Base-by-base conservation (phyloP, 2,113 vertebrate genomes). In the Microcebus murinus region DNA sequence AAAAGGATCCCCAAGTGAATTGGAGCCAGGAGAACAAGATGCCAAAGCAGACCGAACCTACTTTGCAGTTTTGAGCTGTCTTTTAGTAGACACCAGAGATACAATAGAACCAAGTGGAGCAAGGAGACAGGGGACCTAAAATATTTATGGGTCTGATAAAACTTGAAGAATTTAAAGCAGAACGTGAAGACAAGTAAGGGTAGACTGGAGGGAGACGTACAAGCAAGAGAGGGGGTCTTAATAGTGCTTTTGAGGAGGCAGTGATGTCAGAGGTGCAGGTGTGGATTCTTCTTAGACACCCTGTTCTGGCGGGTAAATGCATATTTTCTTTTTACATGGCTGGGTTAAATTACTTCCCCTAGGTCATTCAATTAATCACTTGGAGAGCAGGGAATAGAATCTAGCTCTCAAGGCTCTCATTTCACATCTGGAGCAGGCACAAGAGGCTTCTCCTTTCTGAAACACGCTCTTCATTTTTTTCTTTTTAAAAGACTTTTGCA, bases 351-450 rank as follows among this genome's bases (percentile, higher is more conserved):
- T 98, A 97, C 96, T 96, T 94, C 98, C 96, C 96, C 67, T 45
- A 90, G 97, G 97, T 97, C 97, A 97, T 97, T 92, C 97, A 95
- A 97, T 97, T 96, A 98, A 97, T 98, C 98, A 96, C 57, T 79
- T 95, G 93, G 86, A 97, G 87, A 95, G 93, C 93, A 90, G 94
- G 80, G 84, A 94, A 79, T 80, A 95, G 90, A 95, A 59, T 91
- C 57, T 59, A 85, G 70, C 83, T 91, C 95, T 96, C 65, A 21
- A 76, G 90, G 84, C 90, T 90, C 93, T 87, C 63, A 23, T 87
- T 97, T 96, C 95, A 97, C 96, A 96, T 97, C 93, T 98, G 97
- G 95, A 92, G 48, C 87, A 91, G 90, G 80, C 77, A 90, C 77
- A 36, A 73, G 65, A 71, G 39, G 13, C 84, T 80, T 87, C 84